Evolutionary conservation across 2,888 invertebrate species (phyloP), one percentile per base, ranked within the genome.

Genomic region (Smittia sp.): DNA sequence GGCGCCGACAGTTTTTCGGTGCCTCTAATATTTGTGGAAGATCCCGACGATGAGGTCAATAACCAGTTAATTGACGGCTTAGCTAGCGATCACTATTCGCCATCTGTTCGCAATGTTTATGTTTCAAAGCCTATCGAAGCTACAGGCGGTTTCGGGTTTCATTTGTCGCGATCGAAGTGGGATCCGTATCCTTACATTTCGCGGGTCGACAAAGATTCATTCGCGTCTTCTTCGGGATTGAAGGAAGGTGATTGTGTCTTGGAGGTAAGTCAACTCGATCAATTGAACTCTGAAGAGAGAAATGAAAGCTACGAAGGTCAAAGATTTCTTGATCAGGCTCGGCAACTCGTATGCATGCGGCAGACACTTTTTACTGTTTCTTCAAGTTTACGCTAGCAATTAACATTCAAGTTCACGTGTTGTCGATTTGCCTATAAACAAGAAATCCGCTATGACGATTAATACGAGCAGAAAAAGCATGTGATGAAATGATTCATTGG

Each of bases 151-250:
- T 91, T 92, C 79, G 92, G 92, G 0, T 91, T 92, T 79, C 85
- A 91, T 75, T 82, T 92, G 46, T 90, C 90, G 0, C 85, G 90
- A 76, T 89, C 89, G 4, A 86, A 90, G 75, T 92, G 91, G 91
- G 92, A 92, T 81, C 91, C 91, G 0, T 92, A 92, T 81, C 91
- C 92, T 22, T 92, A 92, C 91, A 88, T 90, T 77, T 80, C 86
- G 74, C 87, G 86, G 73, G 89, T 91, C 22, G 88, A 88, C 20
- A 78, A 80, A 0, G 85, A 83, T 4, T 87, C 89, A 1, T 83
- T 88, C 74, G 91, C 91, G 0, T 86, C 87, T 74, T 75, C 79
- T 0, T 87, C 88, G 0, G 91, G 90, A 0, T 79, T 91, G 62
- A 87, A 85, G 79, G 83, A 87, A 22, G 91, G 91, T 0, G 91